phyloP scores from a whole-genome alignment of 2,113 vertebrate genomes.

The Rhineura floridana region DNA sequence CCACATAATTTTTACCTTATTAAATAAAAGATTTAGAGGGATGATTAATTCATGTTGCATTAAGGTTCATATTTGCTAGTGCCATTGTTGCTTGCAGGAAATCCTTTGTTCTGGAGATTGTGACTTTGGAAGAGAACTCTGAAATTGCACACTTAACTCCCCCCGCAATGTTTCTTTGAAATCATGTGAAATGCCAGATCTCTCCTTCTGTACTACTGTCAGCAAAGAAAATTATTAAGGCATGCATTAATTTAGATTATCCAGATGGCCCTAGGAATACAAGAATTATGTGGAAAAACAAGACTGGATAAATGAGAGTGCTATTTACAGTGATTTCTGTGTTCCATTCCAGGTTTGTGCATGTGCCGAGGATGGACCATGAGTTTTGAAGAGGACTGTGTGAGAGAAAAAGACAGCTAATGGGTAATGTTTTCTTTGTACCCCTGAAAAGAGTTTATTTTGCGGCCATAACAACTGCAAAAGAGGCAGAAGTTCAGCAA shows the following conservation, averaged over 20 bases:
- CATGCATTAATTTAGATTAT: conserved; percentile 30
- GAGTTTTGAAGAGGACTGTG: neutral
- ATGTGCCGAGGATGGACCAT: neutral
- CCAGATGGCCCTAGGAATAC: conserved; percentile 16
- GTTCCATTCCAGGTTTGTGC: neutral
- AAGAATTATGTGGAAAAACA: conserved; percentile 12
- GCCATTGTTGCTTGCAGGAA: neutral
- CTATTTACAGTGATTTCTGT: conserved; percentile 7
- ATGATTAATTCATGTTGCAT: conserved; percentile 28
- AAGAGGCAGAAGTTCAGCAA: neutral
- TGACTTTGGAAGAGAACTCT: neutral
- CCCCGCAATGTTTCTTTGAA: neutral
- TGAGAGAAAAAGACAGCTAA: neutral
- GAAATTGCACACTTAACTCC: neutral
- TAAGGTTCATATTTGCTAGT: neutral
- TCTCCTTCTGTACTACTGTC: neutral
- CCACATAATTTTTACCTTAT: conserved; percentile 26
- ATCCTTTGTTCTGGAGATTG: neutral
- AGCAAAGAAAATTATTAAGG: conserved; percentile 1
- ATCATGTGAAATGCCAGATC: conserved; percentile 2
- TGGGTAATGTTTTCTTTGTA: neutral
- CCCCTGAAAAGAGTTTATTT: neutral
- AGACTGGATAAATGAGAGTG: conserved; percentile 6
- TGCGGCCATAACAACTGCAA: neutral
- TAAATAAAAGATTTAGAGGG: conserved; percentile 23